Base-by-base conservation (phyloP, 2,113 vertebrate genomes). In the Mustela lutreola region DNA sequence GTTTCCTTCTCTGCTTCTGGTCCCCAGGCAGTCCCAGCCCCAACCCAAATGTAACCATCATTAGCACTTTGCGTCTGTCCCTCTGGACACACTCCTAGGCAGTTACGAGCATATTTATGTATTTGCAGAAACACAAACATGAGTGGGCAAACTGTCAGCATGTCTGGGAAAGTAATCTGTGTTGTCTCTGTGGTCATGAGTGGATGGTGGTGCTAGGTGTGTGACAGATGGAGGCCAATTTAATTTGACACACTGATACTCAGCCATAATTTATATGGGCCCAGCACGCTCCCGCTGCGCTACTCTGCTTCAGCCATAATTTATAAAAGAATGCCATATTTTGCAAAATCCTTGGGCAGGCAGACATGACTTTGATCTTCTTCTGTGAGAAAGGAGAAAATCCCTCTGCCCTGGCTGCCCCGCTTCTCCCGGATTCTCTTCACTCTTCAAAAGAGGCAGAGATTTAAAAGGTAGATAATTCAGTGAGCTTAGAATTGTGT, bases 401-500 rank as follows among this genome's bases (percentile, higher is more conserved):
- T 28, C 28, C 16, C 7, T 89, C 4, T 18, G 36, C 5, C 4
- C 8, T 45, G 28, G 19, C 78, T 7, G 39, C 1, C 73, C 39
- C 39, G 8, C 12, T 14, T 81, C 22, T 15, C 11, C 1, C 2
- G 24, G 28, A 45, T 48, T 70, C 31, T 70, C 22, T 24, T 71
- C 39, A 39, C 26, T 81, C 60, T 62, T 89, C 48, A 12, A 53
- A 89, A 71, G 28, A 60, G 50, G 45, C 15, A 39, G 50, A 45
- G 48, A 22, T 90, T 60, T 31, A 21, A 71, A 36, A 60, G 7
- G 39, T 31, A 48, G 62, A 19, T 18, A 33, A 94, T 31, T 21
- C 36, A 15, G 8, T 6, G n/a, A n/a, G 2, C 42, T 1, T 28
- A 28, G 14, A 42, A 3, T 11, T 16, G 62, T 22, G 5, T 11